Evolutionary conservation across 2,888 invertebrate genomes (phyloP), one percentile per base, ranked within the genome.

Genomic region (Ommatoiulus sabulosus): DNA sequence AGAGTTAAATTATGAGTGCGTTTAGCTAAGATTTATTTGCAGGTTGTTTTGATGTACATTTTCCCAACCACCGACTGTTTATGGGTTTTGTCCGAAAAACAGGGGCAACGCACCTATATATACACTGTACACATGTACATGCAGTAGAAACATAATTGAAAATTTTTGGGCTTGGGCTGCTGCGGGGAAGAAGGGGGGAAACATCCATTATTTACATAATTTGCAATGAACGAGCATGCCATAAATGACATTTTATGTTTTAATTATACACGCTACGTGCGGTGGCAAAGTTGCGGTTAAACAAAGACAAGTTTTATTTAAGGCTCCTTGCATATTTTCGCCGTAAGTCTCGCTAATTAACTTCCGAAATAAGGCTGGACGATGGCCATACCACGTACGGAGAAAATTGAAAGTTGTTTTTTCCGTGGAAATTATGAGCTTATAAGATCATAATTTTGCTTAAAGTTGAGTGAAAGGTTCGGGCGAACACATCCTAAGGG

Each of bases 381-480:
- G 72, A 20, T 72, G 24, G 72, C 72, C 72, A 72, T 72, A 20
- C 24, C 24, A 24, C 72, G 24, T 72, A 24, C 72, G 8, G 24
- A 24, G 72, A 72, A 72, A 72, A 72, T 72, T 72, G 72, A 72
- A 72, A 72, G 72, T 52, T 52, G 10, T 52, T 52, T 52, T 46
- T 46, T 46, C 52, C 15, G 52, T n/a, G 72, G 2, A 24, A 72
- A 72, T 24, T 72, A 72, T 24, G 72, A 72, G 72, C 24, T 20
- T 72, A 72, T 72, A 72, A 72, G 72, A 20, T 72, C 72, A 24
- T 72, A 72, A 72, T 72, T 72, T 24, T 24, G 24, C 72, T 43
- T 15, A 84, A n/a, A 44, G 44, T 85, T 85, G 85, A 85, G 85
- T 85, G 85, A 85, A 85, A n/a, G 85, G 44, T 85, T 20, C 44